Percentiles rank a stretch among this genome's conserved stretches.
These are phyloP conservation scores for Orchesella cincta DNA, from an alignment of 1,140 invertebrate genomes.

Conservation along the genomic window DNA sequence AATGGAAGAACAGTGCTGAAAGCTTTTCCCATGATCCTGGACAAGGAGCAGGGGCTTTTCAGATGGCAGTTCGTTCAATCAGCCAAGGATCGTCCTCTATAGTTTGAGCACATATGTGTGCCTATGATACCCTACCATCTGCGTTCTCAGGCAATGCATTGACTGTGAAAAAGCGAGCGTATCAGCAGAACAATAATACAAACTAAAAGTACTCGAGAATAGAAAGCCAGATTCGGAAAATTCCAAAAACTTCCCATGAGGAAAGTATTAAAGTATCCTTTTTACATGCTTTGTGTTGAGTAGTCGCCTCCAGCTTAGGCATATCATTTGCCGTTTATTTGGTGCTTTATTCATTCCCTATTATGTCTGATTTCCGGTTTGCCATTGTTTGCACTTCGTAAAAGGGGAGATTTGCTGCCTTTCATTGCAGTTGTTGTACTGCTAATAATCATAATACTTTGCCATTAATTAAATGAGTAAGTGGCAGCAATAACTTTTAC, in stretches of 20 bases:
- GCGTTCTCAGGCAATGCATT: too few species aligned
- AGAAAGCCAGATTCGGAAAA: neutral
- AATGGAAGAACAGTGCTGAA: neutral
- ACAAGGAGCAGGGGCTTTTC: neutral
- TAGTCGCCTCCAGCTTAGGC: neutral
- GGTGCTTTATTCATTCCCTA: neutral
- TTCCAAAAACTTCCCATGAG: constrained; percentile 17
- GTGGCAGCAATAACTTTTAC: neutral
- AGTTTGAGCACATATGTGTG: too few species aligned
- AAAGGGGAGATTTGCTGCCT: neutral
- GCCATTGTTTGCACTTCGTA: constrained; percentile 1
- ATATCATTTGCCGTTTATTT: neutral
- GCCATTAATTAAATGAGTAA: constrained; percentile 23
- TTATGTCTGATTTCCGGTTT: constrained; percentile 4
- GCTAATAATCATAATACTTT: constrained; percentile 26
- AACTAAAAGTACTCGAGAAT: neutral
- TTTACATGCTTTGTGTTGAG: constrained; percentile 14
- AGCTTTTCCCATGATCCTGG: neutral
- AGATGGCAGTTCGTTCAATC: neutral
- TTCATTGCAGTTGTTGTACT: constrained; percentile 1
- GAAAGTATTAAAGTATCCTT: constrained; percentile 21
- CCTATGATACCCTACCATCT: neutral
- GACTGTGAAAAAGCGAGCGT: too few species aligned
- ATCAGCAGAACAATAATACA: constrained; percentile 15
- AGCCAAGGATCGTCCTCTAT: neutral